phyloP scores from a whole-genome alignment of 1,140 invertebrate genomes.

The Plutomurus gul region DNA sequence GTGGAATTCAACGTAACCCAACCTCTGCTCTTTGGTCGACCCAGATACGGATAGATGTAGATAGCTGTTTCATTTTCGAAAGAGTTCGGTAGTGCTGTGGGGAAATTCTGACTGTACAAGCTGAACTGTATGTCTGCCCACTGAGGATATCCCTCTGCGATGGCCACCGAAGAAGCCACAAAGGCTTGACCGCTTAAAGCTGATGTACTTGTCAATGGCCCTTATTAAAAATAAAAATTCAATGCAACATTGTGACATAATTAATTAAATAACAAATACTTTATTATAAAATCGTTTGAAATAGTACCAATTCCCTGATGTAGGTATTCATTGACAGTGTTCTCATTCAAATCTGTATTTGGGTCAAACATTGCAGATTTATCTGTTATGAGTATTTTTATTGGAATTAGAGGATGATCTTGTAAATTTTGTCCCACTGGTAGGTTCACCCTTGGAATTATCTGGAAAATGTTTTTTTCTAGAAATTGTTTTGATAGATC shows the following conservation, averaged over 20 bases:
- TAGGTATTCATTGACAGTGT: background rate
- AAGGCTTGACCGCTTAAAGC: conserved; percentile 24
- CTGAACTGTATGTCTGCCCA: conserved; percentile 41
- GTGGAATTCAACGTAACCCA: conserved; percentile 55
- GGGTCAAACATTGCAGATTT: background rate
- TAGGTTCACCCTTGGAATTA: conserved; percentile 55
- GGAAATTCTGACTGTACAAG: background rate
- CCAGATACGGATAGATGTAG: conserved; percentile 38
- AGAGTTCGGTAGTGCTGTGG: background rate
- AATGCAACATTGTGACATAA: too few species aligned
- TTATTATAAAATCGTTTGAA: too few species aligned
- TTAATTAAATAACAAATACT: too few species aligned
- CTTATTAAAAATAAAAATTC: background rate
- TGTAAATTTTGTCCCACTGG: conserved; percentile 63
- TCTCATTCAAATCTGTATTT: background rate
- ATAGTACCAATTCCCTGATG: background rate
- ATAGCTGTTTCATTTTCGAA: background rate
- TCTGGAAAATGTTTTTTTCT: too few species aligned
- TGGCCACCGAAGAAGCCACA: conserved; percentile 24
- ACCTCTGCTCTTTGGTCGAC: conserved; percentile 56
- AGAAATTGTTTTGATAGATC: background rate
- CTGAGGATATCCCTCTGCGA: background rate
- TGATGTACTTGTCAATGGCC: background rate
- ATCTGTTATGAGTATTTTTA: conserved; percentile 1
- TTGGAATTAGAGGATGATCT: conserved; percentile 34